Evolutionary conservation across 2,113 vertebrate genomes (phyloP), one percentile per base, ranked within the genome.

Genomic region (Xyliphius kryptos): DNA sequence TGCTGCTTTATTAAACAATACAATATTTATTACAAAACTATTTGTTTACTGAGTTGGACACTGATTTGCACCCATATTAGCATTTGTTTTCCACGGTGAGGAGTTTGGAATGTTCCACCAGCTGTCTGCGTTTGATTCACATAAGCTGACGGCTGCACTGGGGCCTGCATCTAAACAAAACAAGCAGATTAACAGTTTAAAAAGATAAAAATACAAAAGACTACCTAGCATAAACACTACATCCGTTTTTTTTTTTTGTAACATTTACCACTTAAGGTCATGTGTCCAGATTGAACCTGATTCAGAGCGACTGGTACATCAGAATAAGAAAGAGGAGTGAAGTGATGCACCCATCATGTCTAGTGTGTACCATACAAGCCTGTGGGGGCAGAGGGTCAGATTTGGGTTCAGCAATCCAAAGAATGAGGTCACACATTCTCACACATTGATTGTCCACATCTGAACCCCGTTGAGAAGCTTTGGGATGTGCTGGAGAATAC

Each of bases 31-130:
- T 26, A 6, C 2, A 38, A 16, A 56, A 38, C 3, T n/a, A n/a
- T 1, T 6, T n/a, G 3, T 37, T 66, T 47, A 71, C 64, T 71
- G 69, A 2, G 69, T 72, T 1, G 64, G 64, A 20, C 69, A 67
- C 7, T 32, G 20, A 10, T 67, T 72, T 7, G 67, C 20, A 46
- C 57, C 40, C 16, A 57, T 3, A 2, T 62, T 56, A 17, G 59
- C 7, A 2, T 48, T 52, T 0, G 54, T 2, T 10, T 63, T 63
- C 0, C 10, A 8, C 1, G 41, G 54, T 0, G 70, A 72, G n/a
- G 54, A 6, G 36, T 32, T 22, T 3, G 70, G 48, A 49, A 67
- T 48, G 32, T 49, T 9, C 59, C 59, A 72, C 70, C 70, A 72
- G 32, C 46, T 66, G 5, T 67, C 59, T 0, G n/a, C 3, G 0